These are phyloP conservation scores for Caiman crocodilus DNA, from an alignment of 2,797 vertebrate species.

Conservation along the genomic window DNA sequence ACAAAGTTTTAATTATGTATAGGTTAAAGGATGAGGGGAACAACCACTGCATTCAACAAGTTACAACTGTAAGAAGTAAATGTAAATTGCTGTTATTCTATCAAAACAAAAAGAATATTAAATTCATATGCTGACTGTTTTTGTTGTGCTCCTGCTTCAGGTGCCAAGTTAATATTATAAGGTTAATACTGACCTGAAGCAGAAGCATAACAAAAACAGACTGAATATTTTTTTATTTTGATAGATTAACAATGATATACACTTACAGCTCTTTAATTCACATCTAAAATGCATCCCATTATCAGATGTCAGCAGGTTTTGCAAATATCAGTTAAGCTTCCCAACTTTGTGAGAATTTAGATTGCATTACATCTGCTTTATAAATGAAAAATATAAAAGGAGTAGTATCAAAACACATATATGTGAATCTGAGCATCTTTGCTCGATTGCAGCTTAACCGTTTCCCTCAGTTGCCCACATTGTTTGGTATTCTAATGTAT, in stretches of 20 bases:
- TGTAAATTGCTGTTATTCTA: too few species aligned
- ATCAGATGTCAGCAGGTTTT: background rate
- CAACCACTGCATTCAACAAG: background rate
- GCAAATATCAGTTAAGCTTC: background rate
- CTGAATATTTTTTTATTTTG: too few species aligned
- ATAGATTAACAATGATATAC: too few species aligned
- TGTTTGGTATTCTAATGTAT: background rate
- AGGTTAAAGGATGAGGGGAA: background rate
- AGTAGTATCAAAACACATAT: background rate
- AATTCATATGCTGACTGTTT: too few species aligned
- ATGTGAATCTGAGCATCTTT: background rate
- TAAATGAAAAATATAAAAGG: background rate
- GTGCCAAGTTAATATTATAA: too few species aligned
- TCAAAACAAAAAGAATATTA: too few species aligned
- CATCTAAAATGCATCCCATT: too few species aligned
- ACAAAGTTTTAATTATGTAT: background rate
- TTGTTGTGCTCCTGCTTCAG: too few species aligned
- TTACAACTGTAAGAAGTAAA: too few species aligned
- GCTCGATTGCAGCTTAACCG: background rate
- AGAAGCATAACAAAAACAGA: too few species aligned
- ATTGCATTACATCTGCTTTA: background rate
- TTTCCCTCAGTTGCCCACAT: rapidly evolving
- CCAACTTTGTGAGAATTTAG: background rate
- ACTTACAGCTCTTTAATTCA: too few species aligned
- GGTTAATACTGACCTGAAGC: background rate